Percentiles rank a stretch among this genome's conserved stretches.
Conservation (phyloP, 2,888 invertebrate species). For the Brachynemurus nebulosus region DNA sequence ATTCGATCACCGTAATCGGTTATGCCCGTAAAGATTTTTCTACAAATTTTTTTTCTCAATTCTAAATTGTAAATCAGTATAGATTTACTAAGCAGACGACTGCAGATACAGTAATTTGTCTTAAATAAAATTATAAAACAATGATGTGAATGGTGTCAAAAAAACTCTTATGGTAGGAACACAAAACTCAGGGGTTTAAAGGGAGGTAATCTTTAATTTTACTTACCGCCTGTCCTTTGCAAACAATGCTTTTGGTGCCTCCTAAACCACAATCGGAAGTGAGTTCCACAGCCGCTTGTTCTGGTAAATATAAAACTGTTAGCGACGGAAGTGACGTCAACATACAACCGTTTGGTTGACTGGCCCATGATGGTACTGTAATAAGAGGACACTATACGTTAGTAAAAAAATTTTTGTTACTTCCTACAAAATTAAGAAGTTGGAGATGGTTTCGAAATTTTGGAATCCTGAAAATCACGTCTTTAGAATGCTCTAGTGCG, state of each 20-base stretch:
- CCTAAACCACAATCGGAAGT: slow-evolving; percentile 63
- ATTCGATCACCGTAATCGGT: too few species aligned
- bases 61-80: too few species aligned
- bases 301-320: slow-evolving; percentile 61
- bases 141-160: too few species aligned
- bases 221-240: slow-evolving; percentile 60
- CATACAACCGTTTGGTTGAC: slow-evolving; percentile 48
- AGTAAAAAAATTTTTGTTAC: background rate
- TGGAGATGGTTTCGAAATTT: background rate
- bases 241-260: slow-evolving; percentile 56
- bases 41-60: too few species aligned
- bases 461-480: background rate
- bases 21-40: too few species aligned
- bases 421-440: background rate
- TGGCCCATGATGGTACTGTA: slow-evolving; percentile 64
- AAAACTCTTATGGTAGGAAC: too few species aligned
- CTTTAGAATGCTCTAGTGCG: too few species aligned
- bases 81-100: too few species aligned
- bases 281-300: slow-evolving; percentile 60
- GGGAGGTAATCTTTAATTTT: slow-evolving; percentile 2
- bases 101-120: background rate
- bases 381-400: slow-evolving; percentile 11
- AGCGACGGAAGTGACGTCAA: slow-evolving; percentile 56
- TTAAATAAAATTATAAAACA: too few species aligned
- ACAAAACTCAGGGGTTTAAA: background rate